Base-by-base conservation (phyloP, 1,140 invertebrate genomes). In the Xylocopa sonorina region DNA sequence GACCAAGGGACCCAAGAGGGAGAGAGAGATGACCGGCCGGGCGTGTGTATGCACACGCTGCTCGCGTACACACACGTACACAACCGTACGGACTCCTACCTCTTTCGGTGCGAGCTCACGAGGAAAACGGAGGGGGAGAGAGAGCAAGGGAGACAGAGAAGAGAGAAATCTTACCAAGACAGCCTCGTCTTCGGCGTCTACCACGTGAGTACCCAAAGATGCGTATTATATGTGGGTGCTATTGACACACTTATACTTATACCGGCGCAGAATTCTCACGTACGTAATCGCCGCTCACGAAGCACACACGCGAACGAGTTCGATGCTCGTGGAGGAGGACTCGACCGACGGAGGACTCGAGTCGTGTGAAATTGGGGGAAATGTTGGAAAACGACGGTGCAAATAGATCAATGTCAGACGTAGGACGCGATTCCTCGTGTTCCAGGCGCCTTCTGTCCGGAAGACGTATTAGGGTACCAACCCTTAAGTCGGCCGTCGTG, bases 151-250 rank as follows among this genome's bases (percentile, higher is more conserved):
- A 60, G 81, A 80, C 32, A 41, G 58, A 76, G 72, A 68, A 41
- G 79, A 82, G 73, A 84, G 76, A 76, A 85, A 89, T 88, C 88
- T 89, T 82, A 88, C 82, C 69, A 46, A 72, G 66, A 46, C 69
- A 68, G 51, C 16, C 43, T 6, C 24, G 57, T 41, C 34, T 32
- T 72, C 32, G 16, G 57, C 32, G 18, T 41, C 43, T 89, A 81
- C 81, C 48, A 75, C 67, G 73, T 78, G 76, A 78, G 76, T 43
- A 50, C 53, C 71, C 77, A 32, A 80, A 76, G 57, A 78, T 83
- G 69, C 51, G 78, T 69, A 34, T 66, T 64, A 63, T 74, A 81
- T 85, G 88, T 88, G 83, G 81, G 88, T 89, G 87, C 82, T 77
- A 73, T 78, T 85, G 87, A 82, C 89, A 89, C 87, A 87, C 86